Evolutionary conservation across 1,140 invertebrate species (phyloP).

Genomic region (Lepidurus arcticus): DNA sequence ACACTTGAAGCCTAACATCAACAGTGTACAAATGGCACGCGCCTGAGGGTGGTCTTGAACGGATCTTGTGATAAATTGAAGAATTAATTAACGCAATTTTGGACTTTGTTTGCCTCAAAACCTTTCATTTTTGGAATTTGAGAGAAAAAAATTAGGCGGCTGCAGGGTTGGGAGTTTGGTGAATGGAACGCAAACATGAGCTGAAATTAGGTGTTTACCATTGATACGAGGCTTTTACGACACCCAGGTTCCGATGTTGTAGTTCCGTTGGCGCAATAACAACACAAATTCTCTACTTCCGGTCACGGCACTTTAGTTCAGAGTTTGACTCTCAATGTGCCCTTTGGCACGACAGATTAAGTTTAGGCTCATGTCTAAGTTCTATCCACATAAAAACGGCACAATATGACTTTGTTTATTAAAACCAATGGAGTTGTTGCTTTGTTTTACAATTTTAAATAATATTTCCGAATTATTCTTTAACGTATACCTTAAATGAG

Average conservation of each 20-base stretch:
- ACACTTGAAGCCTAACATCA: neutral
- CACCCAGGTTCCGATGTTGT: constrained; percentile 2
- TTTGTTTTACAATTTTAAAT: too few relatives aligned
- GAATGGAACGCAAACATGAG: neutral
- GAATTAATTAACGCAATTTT: too few relatives aligned
- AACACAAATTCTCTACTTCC: neutral
- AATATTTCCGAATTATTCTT: too few relatives aligned
- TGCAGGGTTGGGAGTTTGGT: neutral
- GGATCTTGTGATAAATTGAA: too few relatives aligned
- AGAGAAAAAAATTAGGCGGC: neutral
- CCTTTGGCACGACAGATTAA: neutral
- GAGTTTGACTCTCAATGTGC: neutral
- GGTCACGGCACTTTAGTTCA: neutral
- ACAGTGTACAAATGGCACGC: neutral
- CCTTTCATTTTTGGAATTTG: too few relatives aligned
- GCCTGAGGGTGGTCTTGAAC: neutral
- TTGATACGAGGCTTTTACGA: neutral
- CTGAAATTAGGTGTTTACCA: neutral
- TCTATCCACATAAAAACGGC: too few relatives aligned
- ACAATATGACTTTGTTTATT: too few relatives aligned
- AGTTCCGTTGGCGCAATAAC: neutral
- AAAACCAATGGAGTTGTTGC: too few relatives aligned
- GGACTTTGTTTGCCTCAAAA: too few relatives aligned
- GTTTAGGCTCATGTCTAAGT: neutral
- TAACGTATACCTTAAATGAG: too few relatives aligned